Percentiles rank a stretch among this genome's conserved stretches.
These are phyloP conservation scores for Oeneis ivallda DNA, from an alignment of 2,888 invertebrate genomes.

Conservation along the genomic window DNA sequence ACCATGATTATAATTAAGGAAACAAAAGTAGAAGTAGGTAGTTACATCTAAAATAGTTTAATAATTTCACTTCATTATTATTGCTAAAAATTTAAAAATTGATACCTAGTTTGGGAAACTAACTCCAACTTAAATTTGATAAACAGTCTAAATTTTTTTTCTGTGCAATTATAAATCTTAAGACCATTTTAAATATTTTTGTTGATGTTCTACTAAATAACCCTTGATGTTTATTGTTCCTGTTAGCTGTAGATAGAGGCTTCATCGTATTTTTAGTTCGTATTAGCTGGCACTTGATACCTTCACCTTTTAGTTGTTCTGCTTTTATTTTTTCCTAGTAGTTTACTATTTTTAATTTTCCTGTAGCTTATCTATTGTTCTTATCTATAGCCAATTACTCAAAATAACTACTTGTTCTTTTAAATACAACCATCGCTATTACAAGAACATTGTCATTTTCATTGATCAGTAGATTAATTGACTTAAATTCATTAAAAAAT, in stretches of 20 bases:
- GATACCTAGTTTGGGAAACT: background rate
- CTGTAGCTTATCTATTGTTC: constrained; percentile 59
- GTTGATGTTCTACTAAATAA: constrained; percentile 39
- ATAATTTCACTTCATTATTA: constrained; percentile 19
- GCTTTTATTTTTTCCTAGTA: constrained; percentile 63
- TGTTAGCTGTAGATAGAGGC: constrained; percentile 70
- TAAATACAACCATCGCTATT: background rate
- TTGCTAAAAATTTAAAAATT: constrained; percentile 5
- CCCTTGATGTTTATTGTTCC: constrained; percentile 71
- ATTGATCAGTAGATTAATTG: background rate
- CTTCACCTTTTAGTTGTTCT: constrained; percentile 69
- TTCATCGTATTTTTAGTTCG: constrained; percentile 61
- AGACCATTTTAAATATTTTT: constrained; percentile 27
- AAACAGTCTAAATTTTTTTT: background rate
- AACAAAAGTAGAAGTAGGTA: constrained; percentile 10
- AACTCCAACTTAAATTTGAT: background rate
- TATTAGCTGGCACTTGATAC: constrained; percentile 79
- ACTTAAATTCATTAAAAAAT: background rate
- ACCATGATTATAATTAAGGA: background rate
- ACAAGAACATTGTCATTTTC: background rate
- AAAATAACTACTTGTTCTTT: constrained; percentile 25
- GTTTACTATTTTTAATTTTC: constrained; percentile 55
- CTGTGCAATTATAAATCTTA: constrained; percentile 40
- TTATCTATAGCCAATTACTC: constrained; percentile 35
- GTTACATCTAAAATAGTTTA: constrained; percentile 11